Percentiles rank a stretch among this genome's conserved stretches.
Evolutionary conservation across 2,797 vertebrate species (phyloP).

Genomic region (Rachycentron canadum): DNA sequence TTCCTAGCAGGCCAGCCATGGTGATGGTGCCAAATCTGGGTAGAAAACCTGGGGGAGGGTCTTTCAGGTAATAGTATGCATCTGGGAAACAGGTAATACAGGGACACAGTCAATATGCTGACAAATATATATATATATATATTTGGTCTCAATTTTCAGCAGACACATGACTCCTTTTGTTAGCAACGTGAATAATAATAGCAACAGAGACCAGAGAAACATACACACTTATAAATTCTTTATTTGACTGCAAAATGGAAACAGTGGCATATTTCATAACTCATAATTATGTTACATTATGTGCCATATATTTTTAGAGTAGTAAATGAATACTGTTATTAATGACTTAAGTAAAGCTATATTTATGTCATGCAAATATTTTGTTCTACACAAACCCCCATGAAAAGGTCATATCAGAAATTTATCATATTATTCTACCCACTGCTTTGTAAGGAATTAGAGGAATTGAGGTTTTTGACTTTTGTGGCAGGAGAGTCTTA

Average conservation of each 20-base stretch:
- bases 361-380: no score
- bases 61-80: slow-evolving; percentile 90
- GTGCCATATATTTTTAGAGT: background rate
- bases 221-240: background rate
- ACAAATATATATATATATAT: slow-evolving; percentile 21
- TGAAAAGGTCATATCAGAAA: background rate
- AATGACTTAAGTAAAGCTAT: background rate
- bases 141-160: background rate
- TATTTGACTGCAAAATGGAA: background rate
- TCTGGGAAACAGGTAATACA: slow-evolving; percentile 80
- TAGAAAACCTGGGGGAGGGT: slow-evolving; percentile 91
- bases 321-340: background rate
- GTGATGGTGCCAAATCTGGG: slow-evolving; percentile 89
- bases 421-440: background rate
- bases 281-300: background rate
- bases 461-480: background rate
- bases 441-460: background rate
- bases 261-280: background rate
- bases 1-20: slow-evolving; percentile 89
- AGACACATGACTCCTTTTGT: background rate
- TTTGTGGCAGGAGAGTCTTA: background rate
- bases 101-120: slow-evolving; percentile 8
- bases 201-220: background rate
- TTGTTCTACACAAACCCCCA: background rate
- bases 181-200: background rate